Evolutionary conservation across 35 echinoderm and acorn worm genomes (phyloP).

Genomic region (Heliocidaris erythrogramma): DNA sequence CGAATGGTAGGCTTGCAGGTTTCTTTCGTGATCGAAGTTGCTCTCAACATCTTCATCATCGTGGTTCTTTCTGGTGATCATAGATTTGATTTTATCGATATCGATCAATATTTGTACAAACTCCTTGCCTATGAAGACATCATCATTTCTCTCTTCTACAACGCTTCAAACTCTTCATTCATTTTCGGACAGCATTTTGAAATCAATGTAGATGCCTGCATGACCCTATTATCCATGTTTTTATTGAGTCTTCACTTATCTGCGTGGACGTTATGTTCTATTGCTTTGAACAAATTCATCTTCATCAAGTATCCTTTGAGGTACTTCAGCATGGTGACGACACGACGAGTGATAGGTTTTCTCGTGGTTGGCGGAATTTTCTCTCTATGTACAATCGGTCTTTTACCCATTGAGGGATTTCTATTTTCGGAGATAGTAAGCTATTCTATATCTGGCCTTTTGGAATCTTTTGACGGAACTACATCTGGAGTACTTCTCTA

Average conservation of each 20-base stretch:
- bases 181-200: not conserved
- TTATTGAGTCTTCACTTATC: not conserved
- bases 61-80: not conserved
- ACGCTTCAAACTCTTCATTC: not conserved
- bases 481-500: not conserved
- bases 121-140: not conserved
- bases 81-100: not conserved
- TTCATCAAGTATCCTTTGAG: conserved; percentile 17
- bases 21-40: not conserved
- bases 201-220: not conserved
- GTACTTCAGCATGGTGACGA: not conserved
- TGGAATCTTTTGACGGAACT: not conserved
- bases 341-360: not conserved
- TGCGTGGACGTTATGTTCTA: not conserved
- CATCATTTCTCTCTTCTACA: not conserved
- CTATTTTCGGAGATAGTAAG: not conserved
- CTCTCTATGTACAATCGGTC: not conserved
- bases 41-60: not conserved
- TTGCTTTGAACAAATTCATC: not conserved
- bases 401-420: not conserved
- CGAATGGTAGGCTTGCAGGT: not conserved
- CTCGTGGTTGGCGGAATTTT: not conserved
- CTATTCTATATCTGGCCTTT: not conserved
- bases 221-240: not conserved
- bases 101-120: not conserved